Conservation (phyloP, 2,113 vertebrate genomes). For the Pitta sordida region DNA sequence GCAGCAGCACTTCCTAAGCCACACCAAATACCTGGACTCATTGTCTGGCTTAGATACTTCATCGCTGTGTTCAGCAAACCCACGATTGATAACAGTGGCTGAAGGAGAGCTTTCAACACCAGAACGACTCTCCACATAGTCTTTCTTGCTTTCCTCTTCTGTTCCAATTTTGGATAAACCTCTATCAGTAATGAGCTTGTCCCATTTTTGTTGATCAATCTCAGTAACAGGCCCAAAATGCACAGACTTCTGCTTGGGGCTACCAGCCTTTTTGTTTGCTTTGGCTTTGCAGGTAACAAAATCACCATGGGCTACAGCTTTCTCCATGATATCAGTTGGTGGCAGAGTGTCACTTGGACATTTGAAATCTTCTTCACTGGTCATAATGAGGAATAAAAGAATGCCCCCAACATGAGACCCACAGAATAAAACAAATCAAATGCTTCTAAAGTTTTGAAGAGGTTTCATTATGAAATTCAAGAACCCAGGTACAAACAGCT, state of each 20-base stretch:
- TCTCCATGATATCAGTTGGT: constrained; percentile 67
- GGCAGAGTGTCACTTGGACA: constrained; percentile 24
- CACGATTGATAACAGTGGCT: neutral
- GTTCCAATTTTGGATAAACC: constrained; percentile 30
- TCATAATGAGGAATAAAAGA: constrained; percentile 57
- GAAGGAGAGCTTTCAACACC: neutral
- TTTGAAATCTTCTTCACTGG: constrained; percentile 61
- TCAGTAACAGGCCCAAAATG: constrained; percentile 94
- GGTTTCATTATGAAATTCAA: neutral
- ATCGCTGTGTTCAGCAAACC: neutral
- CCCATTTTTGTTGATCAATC: constrained; percentile 83
- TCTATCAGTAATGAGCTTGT: constrained; percentile 77
- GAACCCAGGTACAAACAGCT: neutral
- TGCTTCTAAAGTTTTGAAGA: neutral
- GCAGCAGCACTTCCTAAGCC: neutral
- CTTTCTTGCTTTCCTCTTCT: constrained; percentile 53
- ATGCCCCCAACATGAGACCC: constrained; percentile 6
- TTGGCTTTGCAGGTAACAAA: constrained; percentile 76
- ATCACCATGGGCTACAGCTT: constrained; percentile 71
- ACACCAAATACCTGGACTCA: constrained; percentile 67
- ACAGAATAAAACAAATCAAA: neutral
- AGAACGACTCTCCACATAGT: neutral
- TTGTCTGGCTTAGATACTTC: constrained; percentile 3
- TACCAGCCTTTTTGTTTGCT: constrained; percentile 70
- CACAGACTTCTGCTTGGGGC: constrained; percentile 81